These are phyloP conservation scores for Stomorhina lunata DNA, from an alignment of 2,888 invertebrate genomes.

Conservation along the genomic window DNA sequence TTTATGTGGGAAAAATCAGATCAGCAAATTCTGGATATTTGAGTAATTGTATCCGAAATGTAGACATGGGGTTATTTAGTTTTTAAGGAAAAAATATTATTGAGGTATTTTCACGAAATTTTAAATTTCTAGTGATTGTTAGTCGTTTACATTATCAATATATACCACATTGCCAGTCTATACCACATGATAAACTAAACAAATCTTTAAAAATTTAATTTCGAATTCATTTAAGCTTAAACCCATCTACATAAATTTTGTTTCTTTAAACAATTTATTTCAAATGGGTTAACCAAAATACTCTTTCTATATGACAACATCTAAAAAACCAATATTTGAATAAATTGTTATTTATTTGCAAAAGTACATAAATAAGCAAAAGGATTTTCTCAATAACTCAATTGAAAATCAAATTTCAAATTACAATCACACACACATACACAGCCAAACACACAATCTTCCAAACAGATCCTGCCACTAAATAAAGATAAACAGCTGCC, in stretches of 20 bases:
- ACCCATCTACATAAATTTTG: not conserved
- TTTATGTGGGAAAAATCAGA: conserved; percentile 36
- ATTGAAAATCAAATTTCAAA: conserved; percentile 7
- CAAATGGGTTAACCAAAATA: conserved; percentile 42
- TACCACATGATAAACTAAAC: no score
- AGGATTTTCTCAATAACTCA: conserved; percentile 35
- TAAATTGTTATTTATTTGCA: conserved; percentile 32
- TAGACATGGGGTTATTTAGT: no score
- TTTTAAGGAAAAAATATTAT: no score
- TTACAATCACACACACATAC: not conserved
- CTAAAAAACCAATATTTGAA: conserved; percentile 33
- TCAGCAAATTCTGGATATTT: no score
- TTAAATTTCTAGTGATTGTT: no score
- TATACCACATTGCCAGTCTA: no score
- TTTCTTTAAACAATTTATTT: conserved; percentile 2
- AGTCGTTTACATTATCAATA: no score
- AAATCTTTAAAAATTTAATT: no score
- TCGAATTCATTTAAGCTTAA: no score
- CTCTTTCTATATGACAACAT: not conserved
- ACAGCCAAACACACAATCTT: not conserved
- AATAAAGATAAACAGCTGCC: conserved; percentile 67
- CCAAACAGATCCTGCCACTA: not conserved
- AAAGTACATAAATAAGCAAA: conserved; percentile 31
- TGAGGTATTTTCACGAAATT: no score
- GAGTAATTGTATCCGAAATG: no score